phyloP scores from a whole-genome alignment of 2,797 vertebrate genomes.

The Lemur catta region DNA sequence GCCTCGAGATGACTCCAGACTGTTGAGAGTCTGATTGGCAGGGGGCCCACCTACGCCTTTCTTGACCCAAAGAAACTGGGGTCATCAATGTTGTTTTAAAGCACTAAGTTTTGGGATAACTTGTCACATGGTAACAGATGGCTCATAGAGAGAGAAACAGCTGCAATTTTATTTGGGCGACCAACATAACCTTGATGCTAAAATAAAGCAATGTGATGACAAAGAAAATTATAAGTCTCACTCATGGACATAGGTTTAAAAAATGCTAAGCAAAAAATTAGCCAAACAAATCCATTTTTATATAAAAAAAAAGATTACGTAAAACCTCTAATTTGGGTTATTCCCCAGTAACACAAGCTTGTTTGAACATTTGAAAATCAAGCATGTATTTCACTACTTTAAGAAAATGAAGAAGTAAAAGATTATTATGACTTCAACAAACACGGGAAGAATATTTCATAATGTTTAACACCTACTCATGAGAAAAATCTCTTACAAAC shows the following conservation, averaged over 20 bases:
- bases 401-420: background rate
- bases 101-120: background rate
- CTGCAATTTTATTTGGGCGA: background rate
- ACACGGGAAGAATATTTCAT: background rate
- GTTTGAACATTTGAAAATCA: background rate
- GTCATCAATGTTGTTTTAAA: background rate
- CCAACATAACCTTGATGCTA: background rate
- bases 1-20: background rate
- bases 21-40: background rate
- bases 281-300: background rate
- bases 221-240: background rate
- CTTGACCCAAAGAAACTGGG: background rate
- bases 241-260: background rate
- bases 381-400: background rate
- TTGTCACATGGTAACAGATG: background rate
- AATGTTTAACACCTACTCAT: background rate
- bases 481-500: background rate
- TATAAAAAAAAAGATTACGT: background rate
- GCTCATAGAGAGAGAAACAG: background rate
- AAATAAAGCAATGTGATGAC: background rate
- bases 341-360: background rate
- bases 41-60: background rate
- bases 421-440: background rate
- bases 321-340: background rate
- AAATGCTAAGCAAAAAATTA: background rate